Percentiles rank a stretch among this genome's conserved stretches.
Conservation (phyloP, 2,797 vertebrate genomes). For the Philypnodon macrostomus region DNA sequence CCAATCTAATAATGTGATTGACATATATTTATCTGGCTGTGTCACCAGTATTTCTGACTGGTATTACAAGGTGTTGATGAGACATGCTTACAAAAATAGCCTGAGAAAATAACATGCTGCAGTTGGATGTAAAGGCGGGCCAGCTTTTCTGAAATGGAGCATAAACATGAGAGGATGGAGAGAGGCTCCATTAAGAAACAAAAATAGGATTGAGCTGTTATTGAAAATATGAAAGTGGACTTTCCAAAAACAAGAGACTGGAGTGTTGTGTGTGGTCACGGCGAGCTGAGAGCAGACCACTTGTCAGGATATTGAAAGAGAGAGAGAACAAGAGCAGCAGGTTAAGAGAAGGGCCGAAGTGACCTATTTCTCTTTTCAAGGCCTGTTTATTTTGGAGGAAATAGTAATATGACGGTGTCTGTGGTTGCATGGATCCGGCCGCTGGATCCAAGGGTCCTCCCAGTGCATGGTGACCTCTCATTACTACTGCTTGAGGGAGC, state of each 20-base stretch:
- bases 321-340: slow-evolving; percentile 32
- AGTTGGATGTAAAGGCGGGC: slow-evolving; percentile 31
- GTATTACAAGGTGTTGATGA: slow-evolving; percentile 46
- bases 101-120: slow-evolving; percentile 24
- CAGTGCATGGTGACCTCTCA: slow-evolving; percentile 72
- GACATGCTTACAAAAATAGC: slow-evolving; percentile 2
- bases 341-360: slow-evolving; percentile 51
- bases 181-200: slow-evolving; percentile 47
- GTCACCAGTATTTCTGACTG: slow-evolving; percentile 37
- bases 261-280: slow-evolving; percentile 45
- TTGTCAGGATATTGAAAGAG: slow-evolving; percentile 67
- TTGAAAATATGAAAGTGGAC: slow-evolving; percentile 67
- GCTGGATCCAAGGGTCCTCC: slow-evolving; percentile 53
- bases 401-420: slow-evolving; percentile 52
- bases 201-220: slow-evolving; percentile 56
- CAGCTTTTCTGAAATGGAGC: slow-evolving; percentile 34
- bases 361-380: slow-evolving; percentile 50
- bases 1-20: slow-evolving; percentile 13
- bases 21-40: slow-evolving; percentile 32
- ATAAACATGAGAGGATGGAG: slow-evolving; percentile 21
- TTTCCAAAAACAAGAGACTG: slow-evolving; percentile 54
- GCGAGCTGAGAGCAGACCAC: slow-evolving; percentile 60
- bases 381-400: slow-evolving; percentile 63
- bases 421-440: slow-evolving; percentile 36
- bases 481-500: slow-evolving; percentile 78